phyloP scores from a whole-genome alignment of 1,140 invertebrate species.

The Macrobrachium rosenbergii region DNA sequence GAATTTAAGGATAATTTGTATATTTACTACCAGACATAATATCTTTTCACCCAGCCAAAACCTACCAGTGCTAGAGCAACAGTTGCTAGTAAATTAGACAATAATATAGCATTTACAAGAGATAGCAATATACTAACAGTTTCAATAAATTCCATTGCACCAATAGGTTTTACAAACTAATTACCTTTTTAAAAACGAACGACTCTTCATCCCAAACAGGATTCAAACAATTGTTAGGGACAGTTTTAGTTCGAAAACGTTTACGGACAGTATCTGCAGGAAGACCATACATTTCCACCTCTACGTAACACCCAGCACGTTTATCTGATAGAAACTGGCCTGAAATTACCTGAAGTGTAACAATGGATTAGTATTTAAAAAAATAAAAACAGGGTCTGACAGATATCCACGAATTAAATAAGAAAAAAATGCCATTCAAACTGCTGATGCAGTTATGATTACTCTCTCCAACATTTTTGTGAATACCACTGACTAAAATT shows the following conservation, averaged over 20 bases:
- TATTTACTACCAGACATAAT: no score
- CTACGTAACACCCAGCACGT: constrained; percentile 95
- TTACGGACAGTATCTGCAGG: constrained; percentile 98
- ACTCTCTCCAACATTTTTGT: no score
- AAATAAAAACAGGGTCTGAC: not conserved
- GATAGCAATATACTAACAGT: no score
- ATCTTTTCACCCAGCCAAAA: no score
- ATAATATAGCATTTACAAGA: no score
- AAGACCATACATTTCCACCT: constrained; percentile 99
- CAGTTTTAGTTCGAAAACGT: constrained; percentile 94
- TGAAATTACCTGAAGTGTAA: constrained; percentile 75
- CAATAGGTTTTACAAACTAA: no score
- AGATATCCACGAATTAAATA: not conserved
- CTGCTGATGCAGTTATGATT: not conserved
- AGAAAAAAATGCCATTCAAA: not conserved
- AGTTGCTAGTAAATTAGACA: no score
- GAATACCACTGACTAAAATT: no score
- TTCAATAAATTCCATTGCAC: no score
- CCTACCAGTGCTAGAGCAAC: no score
- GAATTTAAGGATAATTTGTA: no score
- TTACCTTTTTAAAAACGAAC: constrained; percentile 97
- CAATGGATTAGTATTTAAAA: constrained; percentile 5
- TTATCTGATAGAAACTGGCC: constrained; percentile 97
- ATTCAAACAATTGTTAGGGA: constrained; percentile 96
- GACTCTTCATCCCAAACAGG: constrained; percentile 96